phyloP scores from a whole-genome alignment of 2,797 vertebrate genomes.

The Pantherophis vulpinus region DNA sequence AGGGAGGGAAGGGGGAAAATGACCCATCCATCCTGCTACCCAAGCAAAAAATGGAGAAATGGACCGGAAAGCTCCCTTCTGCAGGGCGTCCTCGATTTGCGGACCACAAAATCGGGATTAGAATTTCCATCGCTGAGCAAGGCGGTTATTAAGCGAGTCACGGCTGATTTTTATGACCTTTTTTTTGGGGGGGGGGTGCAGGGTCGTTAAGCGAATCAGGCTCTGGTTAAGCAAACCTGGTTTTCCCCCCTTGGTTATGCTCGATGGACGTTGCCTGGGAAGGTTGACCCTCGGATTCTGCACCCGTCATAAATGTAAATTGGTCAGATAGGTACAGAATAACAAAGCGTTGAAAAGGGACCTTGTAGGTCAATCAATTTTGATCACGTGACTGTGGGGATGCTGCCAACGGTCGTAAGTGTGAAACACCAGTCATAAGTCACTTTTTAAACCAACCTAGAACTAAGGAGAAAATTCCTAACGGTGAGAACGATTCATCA shows the following conservation, averaged over 20 bases:
- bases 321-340: no score
- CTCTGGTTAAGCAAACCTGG: neutral
- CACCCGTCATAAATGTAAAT: neutral
- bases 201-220: neutral
- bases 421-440: no score
- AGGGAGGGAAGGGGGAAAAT: rapidly evolving
- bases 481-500: no score
- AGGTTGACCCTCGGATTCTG: neutral
- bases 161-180: neutral
- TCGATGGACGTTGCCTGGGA: neutral
- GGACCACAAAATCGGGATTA: no score
- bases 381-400: no score
- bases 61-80: neutral
- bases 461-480: no score
- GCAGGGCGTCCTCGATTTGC: neutral
- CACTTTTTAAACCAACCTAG: no score
- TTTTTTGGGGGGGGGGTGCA: neutral
- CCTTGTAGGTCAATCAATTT: no score
- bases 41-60: neutral
- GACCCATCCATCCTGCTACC: neutral
- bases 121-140: neutral
- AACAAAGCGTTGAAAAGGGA: no score
- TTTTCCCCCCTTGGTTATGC: neutral
- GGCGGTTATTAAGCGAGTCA: rapidly evolving
- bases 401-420: no score